phyloP scores from a whole-genome alignment of 2,888 invertebrate genomes.

The Heliconius aoede region DNA sequence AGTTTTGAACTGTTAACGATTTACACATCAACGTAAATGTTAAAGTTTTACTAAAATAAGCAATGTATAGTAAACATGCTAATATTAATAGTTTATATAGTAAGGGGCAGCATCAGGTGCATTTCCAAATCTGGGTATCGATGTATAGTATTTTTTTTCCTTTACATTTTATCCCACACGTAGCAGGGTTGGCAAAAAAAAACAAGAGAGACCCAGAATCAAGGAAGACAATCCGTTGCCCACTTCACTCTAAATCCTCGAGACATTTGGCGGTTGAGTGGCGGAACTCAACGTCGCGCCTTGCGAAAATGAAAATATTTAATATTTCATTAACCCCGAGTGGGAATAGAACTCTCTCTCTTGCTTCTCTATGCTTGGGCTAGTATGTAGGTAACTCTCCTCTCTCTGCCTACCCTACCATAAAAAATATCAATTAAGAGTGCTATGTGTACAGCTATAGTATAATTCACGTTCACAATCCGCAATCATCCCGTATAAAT shows the following conservation, averaged over 20 bases:
- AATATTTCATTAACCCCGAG: background rate
- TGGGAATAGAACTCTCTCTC: background rate
- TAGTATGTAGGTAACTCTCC: too few relatives aligned
- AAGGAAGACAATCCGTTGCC: background rate
- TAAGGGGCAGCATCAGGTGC: conserved; percentile 36
- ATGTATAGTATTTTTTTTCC: conserved; percentile 5
- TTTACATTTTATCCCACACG: too few relatives aligned
- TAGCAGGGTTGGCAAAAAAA: too few relatives aligned
- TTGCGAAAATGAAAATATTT: background rate
- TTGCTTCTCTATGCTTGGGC: too few relatives aligned
- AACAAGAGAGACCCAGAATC: too few relatives aligned
- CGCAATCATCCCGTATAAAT: conserved; percentile 34
- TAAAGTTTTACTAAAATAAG: background rate
- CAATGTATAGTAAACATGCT: conserved; percentile 29
- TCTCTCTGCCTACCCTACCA: background rate
- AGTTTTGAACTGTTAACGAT: too few relatives aligned
- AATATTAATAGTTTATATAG: conserved; percentile 18
- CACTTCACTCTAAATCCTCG: background rate
- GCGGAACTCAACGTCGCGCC: background rate
- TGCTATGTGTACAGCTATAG: background rate
- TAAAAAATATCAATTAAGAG: conserved; percentile 8
- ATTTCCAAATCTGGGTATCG: conserved; percentile 40
- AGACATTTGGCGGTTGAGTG: background rate
- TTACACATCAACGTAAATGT: too few relatives aligned
- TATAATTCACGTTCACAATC: conserved; percentile 20